phyloP scores from a whole-genome alignment of 2,113 vertebrate species.

The Ceyx melanurus region DNA sequence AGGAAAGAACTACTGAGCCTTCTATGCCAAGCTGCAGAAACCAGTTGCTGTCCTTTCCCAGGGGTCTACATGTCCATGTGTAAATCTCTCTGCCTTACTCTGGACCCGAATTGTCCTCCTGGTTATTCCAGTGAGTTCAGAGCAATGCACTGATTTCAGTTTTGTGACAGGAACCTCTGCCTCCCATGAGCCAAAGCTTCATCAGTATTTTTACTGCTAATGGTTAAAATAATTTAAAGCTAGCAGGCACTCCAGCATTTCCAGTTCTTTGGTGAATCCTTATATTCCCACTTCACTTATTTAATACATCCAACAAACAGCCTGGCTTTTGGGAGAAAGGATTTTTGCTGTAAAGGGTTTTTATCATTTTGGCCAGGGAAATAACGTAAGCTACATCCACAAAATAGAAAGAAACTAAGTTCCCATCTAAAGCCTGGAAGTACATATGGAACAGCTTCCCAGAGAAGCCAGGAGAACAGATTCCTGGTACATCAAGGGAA shows the following conservation, averaged over 20 bases:
- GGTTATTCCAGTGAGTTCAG: neutral
- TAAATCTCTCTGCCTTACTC: neutral
- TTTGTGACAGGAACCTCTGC: neutral
- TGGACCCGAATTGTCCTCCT: neutral
- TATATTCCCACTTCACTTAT: neutral
- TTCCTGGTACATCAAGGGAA: neutral
- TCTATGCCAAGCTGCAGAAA: neutral
- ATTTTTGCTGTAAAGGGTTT: neutral
- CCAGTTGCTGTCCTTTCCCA: neutral
- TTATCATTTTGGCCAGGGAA: neutral
- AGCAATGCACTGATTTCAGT: neutral
- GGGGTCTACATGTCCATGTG: rapidly evolving
- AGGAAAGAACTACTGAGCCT: neutral
- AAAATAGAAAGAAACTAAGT: neutral
- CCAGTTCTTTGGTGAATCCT: neutral
- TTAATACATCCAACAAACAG: neutral
- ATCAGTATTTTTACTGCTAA: neutral
- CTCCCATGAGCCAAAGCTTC: neutral
- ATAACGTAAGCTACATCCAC: neutral
- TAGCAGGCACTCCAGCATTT: neutral
- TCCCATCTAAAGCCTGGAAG: neutral
- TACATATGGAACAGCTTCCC: neutral
- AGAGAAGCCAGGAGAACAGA: neutral
- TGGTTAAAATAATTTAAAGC: neutral
- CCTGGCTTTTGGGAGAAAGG: neutral